These are phyloP conservation scores for Nyctereutes procyonoides DNA, from an alignment of 2,113 vertebrate genomes.

Conservation along the genomic window DNA sequence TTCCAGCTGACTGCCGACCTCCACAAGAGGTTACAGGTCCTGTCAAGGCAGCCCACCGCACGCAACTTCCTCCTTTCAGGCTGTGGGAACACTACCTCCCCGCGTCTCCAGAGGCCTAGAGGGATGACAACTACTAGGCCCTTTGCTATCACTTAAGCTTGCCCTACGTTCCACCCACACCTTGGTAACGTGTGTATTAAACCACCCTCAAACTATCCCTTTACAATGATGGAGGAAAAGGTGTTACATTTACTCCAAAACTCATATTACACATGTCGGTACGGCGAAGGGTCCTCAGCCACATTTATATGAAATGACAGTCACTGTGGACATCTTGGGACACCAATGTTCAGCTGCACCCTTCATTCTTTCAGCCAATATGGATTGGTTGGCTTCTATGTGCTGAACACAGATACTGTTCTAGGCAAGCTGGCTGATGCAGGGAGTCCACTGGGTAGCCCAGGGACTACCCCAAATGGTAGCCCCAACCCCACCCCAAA, in stretches of 20 bases:
- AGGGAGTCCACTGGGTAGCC: too few species aligned
- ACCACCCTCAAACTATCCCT: background rate
- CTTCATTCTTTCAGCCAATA: background rate
- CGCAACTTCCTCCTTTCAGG: background rate
- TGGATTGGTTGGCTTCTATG: background rate
- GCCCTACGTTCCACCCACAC: fast-evolving
- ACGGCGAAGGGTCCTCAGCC: background rate
- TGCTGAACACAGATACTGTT: background rate
- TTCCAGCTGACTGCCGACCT: background rate
- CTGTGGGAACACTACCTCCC: background rate
- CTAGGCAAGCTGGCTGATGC: background rate
- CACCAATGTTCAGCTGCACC: background rate
- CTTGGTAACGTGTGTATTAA: background rate
- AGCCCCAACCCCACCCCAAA: background rate
- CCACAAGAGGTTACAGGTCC: background rate
- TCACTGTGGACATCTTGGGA: background rate
- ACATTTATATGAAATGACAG: background rate
- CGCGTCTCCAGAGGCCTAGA: background rate
- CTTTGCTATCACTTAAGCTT: background rate
- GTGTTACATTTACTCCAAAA: background rate
- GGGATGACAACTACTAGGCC: background rate
- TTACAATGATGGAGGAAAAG: background rate
- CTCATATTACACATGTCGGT: fast-evolving
- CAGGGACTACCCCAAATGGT: too few species aligned
- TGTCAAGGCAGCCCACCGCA: too few species aligned